Percentiles rank a stretch among this genome's conserved stretches.
phyloP scores from a whole-genome alignment of 2,888 invertebrate genomes.

The Emmelina monodactyla region DNA sequence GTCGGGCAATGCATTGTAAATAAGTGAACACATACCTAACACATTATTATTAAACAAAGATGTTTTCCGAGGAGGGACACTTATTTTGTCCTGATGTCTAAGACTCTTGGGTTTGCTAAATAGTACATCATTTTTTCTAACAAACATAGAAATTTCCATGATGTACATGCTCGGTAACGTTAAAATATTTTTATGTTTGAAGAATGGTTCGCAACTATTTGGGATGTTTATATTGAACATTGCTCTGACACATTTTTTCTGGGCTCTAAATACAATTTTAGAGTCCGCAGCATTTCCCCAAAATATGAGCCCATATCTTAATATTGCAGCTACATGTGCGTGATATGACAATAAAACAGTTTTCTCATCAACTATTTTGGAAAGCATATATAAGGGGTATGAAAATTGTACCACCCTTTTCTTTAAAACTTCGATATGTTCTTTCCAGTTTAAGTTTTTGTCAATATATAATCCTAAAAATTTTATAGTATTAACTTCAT shows the following conservation, averaged over 20 bases:
- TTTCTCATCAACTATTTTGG: constrained; percentile 1
- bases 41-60: too few species aligned
- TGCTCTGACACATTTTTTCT: constrained; percentile 1
- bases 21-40: too few species aligned
- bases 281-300: constrained; percentile 6
- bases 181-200: background rate
- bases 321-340: constrained; percentile 1
- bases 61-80: too few species aligned
- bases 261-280: constrained; percentile 1
- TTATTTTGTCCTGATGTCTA: too few species aligned
- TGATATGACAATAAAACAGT: constrained; percentile 1
- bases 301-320: constrained; percentile 6
- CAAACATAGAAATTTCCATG: background rate
- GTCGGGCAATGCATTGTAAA: too few species aligned
- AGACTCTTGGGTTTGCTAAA: too few species aligned
- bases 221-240: background rate
- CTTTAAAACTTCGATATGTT: constrained; percentile 2
- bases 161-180: background rate
- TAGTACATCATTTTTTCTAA: background rate
- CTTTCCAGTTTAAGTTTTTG: constrained; percentile 6
- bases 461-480: constrained; percentile 8
- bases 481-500: constrained; percentile 5
- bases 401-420: background rate
- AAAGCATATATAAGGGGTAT: constrained; percentile 1
- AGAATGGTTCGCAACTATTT: constrained; percentile 1